A percentile compares a stretch with the other conserved stretches of the same genome.
These are phyloP conservation scores for Tragelaphus scriptus DNA, from an alignment of 2,113 vertebrate genomes.

Conservation along the genomic window DNA sequence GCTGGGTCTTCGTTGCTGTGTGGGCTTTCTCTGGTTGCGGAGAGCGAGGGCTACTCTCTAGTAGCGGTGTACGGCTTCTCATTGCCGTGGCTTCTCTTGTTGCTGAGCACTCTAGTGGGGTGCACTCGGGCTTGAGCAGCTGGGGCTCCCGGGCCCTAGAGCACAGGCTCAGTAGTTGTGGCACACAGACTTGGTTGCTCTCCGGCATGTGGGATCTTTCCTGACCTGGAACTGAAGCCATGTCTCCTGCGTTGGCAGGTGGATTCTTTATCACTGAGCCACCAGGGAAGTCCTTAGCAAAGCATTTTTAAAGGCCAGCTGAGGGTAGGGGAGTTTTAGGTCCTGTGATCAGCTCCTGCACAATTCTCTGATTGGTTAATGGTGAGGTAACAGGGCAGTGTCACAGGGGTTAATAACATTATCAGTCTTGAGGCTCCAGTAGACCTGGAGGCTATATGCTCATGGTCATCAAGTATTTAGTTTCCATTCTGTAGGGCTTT, in stretches of 20 bases:
- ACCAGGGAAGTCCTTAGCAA: background rate
- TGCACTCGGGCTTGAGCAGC: fast-evolving
- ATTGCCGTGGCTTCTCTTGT: background rate
- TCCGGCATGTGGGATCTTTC: background rate
- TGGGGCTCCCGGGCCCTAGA: background rate
- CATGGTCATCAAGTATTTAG: background rate
- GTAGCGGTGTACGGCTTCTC: fast-evolving
- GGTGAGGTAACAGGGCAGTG: background rate
- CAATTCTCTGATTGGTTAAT: background rate
- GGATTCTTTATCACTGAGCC: background rate
- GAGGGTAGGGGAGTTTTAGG: background rate
- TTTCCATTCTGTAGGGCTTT: background rate
- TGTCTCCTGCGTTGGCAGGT: background rate
- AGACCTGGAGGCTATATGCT: background rate
- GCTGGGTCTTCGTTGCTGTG: background rate
- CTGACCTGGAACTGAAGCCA: background rate
- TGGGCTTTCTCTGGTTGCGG: background rate
- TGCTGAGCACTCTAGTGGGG: background rate
- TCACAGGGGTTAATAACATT: background rate
- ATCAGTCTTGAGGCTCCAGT: background rate
- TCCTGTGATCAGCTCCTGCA: background rate
- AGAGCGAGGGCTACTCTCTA: background rate
- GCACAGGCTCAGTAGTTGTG: background rate
- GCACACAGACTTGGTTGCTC: background rate
- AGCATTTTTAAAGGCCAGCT: background rate